A percentile compares a stretch with the other conserved stretches of the same genome.
phyloP scores from a whole-genome alignment of 2,797 vertebrate species.

The Poeciliopsis gracilis region DNA sequence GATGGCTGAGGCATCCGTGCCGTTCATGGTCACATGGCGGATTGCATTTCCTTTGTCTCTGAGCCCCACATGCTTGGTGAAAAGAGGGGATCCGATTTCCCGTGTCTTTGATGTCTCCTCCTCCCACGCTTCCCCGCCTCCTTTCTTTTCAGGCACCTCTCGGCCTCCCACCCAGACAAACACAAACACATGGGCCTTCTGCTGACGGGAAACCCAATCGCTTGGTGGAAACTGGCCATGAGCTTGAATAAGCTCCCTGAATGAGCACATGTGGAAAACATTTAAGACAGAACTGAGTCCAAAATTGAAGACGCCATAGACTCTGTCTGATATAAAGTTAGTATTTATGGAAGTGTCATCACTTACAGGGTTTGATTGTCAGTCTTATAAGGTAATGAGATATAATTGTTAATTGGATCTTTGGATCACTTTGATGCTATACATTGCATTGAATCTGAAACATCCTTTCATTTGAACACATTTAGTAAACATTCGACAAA shows the following conservation, averaged over 20 bases:
- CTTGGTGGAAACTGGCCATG: constrained; percentile 40
- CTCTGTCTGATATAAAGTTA: constrained; percentile 10
- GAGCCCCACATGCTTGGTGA: constrained; percentile 63
- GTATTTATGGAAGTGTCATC: background rate
- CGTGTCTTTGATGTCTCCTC: constrained; percentile 74
- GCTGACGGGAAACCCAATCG: constrained; percentile 60
- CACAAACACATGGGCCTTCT: constrained; percentile 30
- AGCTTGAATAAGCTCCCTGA: constrained; percentile 31
- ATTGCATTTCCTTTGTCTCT: constrained; percentile 75
- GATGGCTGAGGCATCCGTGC: constrained; percentile 59
- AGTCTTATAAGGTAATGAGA: background rate
- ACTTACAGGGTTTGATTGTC: background rate
- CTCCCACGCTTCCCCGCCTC: constrained; percentile 63
- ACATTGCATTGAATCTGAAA: background rate
- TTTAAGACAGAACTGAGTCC: constrained; percentile 8
- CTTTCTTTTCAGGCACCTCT: constrained; percentile 21
- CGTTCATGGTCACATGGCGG: constrained; percentile 68
- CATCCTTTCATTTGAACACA: background rate
- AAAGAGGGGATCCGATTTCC: constrained; percentile 68
- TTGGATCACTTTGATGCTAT: background rate
- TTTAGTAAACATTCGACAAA: background rate
- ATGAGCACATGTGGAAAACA: constrained; percentile 55
- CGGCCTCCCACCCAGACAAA: constrained; percentile 33
- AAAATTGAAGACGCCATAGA: constrained; percentile 1
- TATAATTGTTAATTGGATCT: background rate